Conservation (phyloP, 2,888 invertebrate species). For the Macrosoma leucophasiata region DNA sequence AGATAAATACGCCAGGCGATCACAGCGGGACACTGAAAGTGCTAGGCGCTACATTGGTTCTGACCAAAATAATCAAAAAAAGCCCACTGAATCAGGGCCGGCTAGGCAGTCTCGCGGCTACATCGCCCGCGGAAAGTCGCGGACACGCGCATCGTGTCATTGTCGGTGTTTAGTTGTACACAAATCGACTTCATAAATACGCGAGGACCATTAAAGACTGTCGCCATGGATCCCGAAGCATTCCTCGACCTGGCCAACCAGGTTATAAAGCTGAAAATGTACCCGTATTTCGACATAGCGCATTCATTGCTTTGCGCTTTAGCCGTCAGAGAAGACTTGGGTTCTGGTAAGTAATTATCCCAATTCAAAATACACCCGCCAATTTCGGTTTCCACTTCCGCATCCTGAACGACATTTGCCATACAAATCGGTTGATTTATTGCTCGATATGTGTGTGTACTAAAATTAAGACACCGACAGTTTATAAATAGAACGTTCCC, state of each 20-base stretch:
- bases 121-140: constrained; percentile 67
- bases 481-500: constrained; percentile 64
- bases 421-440: constrained; percentile 30
- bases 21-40: constrained; percentile 7
- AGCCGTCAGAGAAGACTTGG: constrained; percentile 96
- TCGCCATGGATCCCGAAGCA: constrained; percentile 93
- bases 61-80: constrained; percentile 50
- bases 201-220: constrained; percentile 34
- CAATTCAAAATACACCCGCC: constrained; percentile 42
- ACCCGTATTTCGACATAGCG: constrained; percentile 99
- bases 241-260: constrained; percentile 99
- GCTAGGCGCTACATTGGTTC: constrained; percentile 23
- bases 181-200: constrained; percentile 38
- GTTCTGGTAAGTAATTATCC: constrained; percentile 81
- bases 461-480: constrained; percentile 59
- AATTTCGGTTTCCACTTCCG: constrained; percentile 35
- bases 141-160: constrained; percentile 50
- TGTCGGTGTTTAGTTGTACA: constrained; percentile 71
- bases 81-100: constrained; percentile 21
- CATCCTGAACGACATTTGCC: constrained; percentile 32
- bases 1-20: constrained; percentile 12
- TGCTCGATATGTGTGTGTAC: constrained; percentile 39
- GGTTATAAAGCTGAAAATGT: constrained; percentile 99
- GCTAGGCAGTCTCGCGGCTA: constrained; percentile 63
- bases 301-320: constrained; percentile 96